These are phyloP conservation scores for Triops longicaudatus DNA, from an alignment of 1,140 invertebrate species.

Conservation along the genomic window DNA sequence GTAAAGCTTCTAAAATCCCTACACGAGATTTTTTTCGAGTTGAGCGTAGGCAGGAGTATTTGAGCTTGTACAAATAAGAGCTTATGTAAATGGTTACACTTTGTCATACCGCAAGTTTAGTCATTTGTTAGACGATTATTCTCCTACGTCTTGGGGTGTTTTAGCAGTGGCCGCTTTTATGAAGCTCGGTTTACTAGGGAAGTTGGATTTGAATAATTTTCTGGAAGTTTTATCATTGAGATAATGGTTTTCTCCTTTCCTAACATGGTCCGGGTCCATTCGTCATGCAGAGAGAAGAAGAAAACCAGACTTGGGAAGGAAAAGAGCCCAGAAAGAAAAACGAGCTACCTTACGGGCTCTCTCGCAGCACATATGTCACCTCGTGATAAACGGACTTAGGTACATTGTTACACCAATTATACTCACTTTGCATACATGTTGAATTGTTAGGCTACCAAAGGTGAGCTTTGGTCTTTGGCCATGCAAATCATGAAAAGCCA, in stretches of 20 bases:
- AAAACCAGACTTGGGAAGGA: too few species aligned
- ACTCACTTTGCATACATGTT: background rate
- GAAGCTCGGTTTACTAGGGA: background rate
- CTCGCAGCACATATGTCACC: background rate
- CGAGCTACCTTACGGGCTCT: slow-evolving; percentile 9
- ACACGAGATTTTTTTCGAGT: too few species aligned
- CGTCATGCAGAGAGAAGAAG: background rate
- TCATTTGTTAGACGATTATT: background rate
- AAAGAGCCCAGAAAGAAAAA: background rate
- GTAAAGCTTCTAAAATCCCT: too few species aligned
- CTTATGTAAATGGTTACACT: background rate
- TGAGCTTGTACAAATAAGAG: background rate
- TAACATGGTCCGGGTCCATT: background rate
- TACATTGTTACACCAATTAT: slow-evolving; percentile 12
- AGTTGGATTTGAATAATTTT: slow-evolving; percentile 9
- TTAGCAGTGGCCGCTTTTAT: too few species aligned
- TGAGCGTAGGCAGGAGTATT: too few species aligned
- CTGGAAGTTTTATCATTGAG: background rate
- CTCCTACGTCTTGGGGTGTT: too few species aligned
- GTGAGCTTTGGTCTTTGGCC: background rate
- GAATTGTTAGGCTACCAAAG: background rate
- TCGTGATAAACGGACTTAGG: background rate
- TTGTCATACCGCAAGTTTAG: background rate
- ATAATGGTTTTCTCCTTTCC: slow-evolving; percentile 7
- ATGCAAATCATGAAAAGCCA: background rate